A percentile compares a stretch with the other conserved stretches of the same genome.
Evolutionary conservation across 2,113 vertebrate genomes (phyloP).

Genomic region (Cairina moschata): DNA sequence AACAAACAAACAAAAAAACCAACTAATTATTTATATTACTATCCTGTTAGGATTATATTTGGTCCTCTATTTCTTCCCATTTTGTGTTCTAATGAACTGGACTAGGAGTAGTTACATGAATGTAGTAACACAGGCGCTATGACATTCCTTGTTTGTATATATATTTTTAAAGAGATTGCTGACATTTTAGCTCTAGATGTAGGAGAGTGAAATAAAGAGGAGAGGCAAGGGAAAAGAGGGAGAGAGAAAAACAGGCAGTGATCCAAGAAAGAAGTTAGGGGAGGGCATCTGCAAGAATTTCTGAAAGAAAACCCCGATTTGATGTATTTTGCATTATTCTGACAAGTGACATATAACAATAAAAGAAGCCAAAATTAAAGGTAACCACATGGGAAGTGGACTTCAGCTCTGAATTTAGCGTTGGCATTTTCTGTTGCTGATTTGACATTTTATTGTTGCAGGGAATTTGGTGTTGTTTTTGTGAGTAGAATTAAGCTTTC

Average conservation of each 20-base stretch:
- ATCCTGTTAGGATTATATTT: not conserved
- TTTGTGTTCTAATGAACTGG: not conserved
- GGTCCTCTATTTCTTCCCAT: not conserved
- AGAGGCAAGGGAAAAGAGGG: not conserved
- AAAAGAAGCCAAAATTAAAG: not conserved
- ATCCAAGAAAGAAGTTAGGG: not conserved
- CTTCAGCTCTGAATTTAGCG: not conserved
- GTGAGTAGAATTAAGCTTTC: not conserved
- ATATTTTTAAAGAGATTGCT: not conserved
- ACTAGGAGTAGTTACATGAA: not conserved
- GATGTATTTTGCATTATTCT: not conserved
- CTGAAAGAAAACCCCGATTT: not conserved
- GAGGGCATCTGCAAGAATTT: not conserved
- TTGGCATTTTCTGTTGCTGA: not conserved
- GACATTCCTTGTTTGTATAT: not conserved
- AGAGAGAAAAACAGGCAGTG: not conserved
- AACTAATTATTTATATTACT: not conserved
- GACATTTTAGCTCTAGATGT: not conserved
- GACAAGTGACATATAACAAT: not conserved
- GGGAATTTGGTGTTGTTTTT: not conserved
- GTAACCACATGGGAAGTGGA: not conserved
- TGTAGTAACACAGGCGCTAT: not conserved
- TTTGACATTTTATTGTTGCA: not conserved
- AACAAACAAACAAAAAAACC: too few species aligned
- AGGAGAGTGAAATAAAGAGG: not conserved